Evolutionary conservation across 2,797 vertebrate genomes (phyloP), one percentile per base, ranked within the genome.

Genomic region (Peromyscus attwateri): DNA sequence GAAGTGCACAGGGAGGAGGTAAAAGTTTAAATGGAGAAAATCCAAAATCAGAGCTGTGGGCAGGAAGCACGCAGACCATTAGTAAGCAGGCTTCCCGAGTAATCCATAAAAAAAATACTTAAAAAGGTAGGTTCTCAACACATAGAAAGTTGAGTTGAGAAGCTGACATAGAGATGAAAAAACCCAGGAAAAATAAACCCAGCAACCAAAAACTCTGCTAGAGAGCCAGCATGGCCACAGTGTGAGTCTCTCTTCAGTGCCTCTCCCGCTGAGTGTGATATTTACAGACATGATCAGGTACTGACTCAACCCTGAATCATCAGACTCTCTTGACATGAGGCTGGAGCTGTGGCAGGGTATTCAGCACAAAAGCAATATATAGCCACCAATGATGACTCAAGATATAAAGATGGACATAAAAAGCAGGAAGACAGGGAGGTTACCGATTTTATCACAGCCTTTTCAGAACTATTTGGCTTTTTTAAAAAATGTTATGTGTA

Each of bases 1-100:
- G 57, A 25, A 46, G 75, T 40, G 14, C 52, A 76, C 27, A 55
- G 75, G 19, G 43, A 82, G 16, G 49, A 52, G 62, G 27, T 40
- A 60, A 34, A 71, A 29, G 81, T 91, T 91, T 76, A 62, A 91
- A 91, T 7, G 49, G 17, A 92, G 68, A 92, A 89, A 71, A 40
- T 9, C 10, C 19, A 16, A 25, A 19, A 8, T 66, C 46, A 91
- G 49, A 62, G 37, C 62, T 43, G 29, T 73, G 25, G 25, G 76
- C 23, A 31, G 29, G 34, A 71, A 75, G 71, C n/a, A 77, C 57
- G 12, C 19, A 76, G 66, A 62, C 34, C 40, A 57, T 84, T 79
- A 71, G 17, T 9, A 31, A 37, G 43, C 62, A 75, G 23, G 29
- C 16, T 93, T 75, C 57, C 13, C 84, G 71, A 55, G 11, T 13